These are phyloP conservation scores for Pelvicachromis taeniatus DNA, from an alignment of 2,113 vertebrate species.

Conservation along the genomic window DNA sequence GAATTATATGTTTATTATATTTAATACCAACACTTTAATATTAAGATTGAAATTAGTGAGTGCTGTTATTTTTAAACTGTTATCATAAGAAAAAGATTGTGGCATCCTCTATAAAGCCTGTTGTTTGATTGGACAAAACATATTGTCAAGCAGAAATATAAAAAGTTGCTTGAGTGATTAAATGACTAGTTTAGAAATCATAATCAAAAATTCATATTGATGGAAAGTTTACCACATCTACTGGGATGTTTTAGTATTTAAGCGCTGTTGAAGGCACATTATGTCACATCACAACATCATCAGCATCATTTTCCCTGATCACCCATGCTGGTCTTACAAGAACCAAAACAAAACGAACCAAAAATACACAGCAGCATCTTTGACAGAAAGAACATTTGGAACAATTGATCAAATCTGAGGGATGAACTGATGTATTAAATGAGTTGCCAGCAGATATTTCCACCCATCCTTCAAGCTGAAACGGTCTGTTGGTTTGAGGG, in stretches of 20 bases:
- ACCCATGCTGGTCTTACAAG: neutral
- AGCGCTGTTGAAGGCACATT: fast-evolving
- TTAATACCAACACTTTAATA: neutral
- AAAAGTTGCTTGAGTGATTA: neutral
- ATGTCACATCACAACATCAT: neutral
- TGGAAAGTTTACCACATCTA: neutral
- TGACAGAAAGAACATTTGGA: conserved; percentile 8
- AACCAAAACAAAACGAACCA: neutral
- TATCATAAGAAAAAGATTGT: no score
- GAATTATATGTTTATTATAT: neutral
- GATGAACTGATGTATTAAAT: conserved; percentile 37
- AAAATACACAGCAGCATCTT: neutral
- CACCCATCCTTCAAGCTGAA: conserved; percentile 51
- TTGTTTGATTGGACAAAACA: neutral
- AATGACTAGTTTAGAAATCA: fast-evolving
- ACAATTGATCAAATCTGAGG: conserved; percentile 53
- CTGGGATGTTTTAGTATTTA: neutral
- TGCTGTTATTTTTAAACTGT: neutral
- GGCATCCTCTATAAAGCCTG: neutral
- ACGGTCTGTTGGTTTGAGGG: neutral
- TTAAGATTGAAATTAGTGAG: neutral
- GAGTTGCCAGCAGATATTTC: conserved; percentile 51
- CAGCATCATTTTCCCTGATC: neutral
- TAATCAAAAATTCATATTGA: neutral
- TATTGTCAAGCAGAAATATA: neutral